These are phyloP conservation scores for Cephalopachus bancanus DNA, from an alignment of 2,797 vertebrate species.

Conservation along the genomic window DNA sequence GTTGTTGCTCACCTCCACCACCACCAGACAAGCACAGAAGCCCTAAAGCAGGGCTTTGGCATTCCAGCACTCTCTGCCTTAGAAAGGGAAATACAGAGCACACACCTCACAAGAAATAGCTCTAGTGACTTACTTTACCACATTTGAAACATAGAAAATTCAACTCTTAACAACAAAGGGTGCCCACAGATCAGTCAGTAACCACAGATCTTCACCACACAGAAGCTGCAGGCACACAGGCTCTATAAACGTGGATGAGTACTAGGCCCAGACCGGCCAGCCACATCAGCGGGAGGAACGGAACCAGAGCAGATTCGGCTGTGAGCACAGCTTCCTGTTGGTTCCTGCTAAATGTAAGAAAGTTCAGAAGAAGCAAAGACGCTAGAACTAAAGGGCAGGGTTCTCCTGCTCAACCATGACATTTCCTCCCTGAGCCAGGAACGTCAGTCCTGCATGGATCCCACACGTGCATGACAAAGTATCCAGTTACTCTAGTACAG, in stretches of 20 bases:
- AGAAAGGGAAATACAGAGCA: background rate
- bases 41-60: background rate
- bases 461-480: background rate
- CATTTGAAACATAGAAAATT: background rate
- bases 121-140: background rate
- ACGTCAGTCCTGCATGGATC: background rate
- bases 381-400: background rate
- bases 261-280: background rate
- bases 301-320: background rate
- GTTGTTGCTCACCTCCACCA: background rate
- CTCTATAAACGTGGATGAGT: background rate
- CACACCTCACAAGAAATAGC: background rate
- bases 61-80: background rate
- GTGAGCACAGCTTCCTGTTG: background rate
- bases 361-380: background rate
- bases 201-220: background rate
- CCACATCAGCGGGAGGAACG: background rate
- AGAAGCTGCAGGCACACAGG: background rate
- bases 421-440: background rate
- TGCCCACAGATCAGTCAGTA: background rate
- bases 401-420: background rate
- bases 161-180: background rate
- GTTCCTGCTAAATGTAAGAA: background rate
- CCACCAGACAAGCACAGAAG: background rate
- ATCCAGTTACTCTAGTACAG: background rate